Evolutionary conservation across 2,113 vertebrate species (phyloP), one percentile per base, ranked within the genome.

Genomic region (Noturus placidus): DNA sequence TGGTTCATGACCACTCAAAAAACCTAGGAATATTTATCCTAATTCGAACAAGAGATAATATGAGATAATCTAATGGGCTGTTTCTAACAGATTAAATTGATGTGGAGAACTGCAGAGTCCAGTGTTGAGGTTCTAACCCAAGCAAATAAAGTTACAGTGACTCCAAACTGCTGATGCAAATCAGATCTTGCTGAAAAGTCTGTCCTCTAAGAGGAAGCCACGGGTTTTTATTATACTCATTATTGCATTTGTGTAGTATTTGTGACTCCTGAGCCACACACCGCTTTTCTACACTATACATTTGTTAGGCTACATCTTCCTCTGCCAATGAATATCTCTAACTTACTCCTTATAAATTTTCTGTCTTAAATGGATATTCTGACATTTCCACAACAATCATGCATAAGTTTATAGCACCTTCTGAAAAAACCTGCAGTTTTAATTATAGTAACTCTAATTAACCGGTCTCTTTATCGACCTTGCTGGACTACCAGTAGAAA

Each of bases 361-460:
- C 52, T 27, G 1, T 59, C 76, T 42, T 76, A 15, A 79, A 80
- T 33, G 13, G 13, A 69, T 33, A 35, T 2, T 57, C 72, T 84
- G 30, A 54, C 78, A 65, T 81, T 87, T 42, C 78, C 59, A 70
- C 87, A 88, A 85, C 74, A 57, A 20, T 78, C 89, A 80, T 70
- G 74, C 70, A 72, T 38, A 88, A 88, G 84, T 90, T 86, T 84
- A 57, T 88, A 90, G 89, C 89, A 90, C 89, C 87, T 90, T 90
- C 87, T 5, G 74, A 88, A 88, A 82, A 90, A 77, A 81, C 87
- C 89, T 90, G 87, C 82, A 50, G 63, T 84, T 54, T 54, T 83
- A 54, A 54, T 88, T 82, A 67, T 77, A 72, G 80, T 82, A 76
- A 84, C 61, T 88, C 87, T 25, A 84, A 57, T 77, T 87, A 65